Evolutionary conservation across 2,113 vertebrate genomes (phyloP).

Genomic region (Arenaria interpres): DNA sequence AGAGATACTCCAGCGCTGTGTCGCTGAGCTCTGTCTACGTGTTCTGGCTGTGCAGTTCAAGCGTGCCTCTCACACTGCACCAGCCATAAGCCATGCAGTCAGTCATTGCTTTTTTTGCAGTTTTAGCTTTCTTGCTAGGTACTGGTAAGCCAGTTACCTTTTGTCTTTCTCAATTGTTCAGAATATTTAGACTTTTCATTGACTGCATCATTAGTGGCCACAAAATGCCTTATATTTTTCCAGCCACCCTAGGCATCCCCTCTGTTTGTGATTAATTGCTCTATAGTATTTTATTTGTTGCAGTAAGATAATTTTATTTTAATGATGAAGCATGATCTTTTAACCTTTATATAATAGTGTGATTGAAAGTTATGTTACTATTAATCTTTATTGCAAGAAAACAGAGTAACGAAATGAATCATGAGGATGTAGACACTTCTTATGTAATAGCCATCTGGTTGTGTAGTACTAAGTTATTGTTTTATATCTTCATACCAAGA

Average conservation of each 20-base stretch:
- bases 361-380: constrained; percentile 44
- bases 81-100: neutral
- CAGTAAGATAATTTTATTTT: neutral
- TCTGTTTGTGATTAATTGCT: neutral
- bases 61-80: neutral
- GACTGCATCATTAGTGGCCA: neutral
- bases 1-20: neutral
- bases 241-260: neutral
- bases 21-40: neutral
- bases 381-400: constrained; percentile 48
- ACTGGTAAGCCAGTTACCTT: neutral
- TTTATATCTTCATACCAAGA: constrained; percentile 9
- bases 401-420: constrained; percentile 52
- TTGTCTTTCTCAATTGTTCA: neutral
- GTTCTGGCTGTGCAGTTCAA: neutral
- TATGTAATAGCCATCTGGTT: constrained; percentile 65
- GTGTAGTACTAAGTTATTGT: constrained; percentile 34
- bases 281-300: neutral
- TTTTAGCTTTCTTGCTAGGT: neutral
- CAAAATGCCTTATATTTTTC: neutral
- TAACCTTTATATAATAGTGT: constrained; percentile 24
- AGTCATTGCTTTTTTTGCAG: neutral
- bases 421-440: constrained; percentile 42
- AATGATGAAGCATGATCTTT: neutral
- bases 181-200: neutral